Conservation (phyloP, 37 sponge, comb jelly and placozoan genomes). For the Chondrilla cf. caribensis region DNA sequence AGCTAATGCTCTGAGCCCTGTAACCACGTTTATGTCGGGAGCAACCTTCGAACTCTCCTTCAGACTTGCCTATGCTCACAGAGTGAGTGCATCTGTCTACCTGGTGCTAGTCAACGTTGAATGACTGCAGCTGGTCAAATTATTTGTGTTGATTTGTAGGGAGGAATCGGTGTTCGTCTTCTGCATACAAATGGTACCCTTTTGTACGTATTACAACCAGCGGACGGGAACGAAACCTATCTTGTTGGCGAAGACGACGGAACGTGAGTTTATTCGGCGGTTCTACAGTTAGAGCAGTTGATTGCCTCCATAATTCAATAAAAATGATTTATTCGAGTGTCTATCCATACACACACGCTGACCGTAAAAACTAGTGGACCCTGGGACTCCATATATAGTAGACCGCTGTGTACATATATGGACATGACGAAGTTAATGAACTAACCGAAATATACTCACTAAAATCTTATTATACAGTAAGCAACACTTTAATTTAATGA, state of each 20-base stretch:
- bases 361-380: no score
- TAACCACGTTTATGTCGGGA: slow-evolving; percentile 48
- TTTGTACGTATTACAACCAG: not conserved
- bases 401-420: no score
- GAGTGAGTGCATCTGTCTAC: slow-evolving; percentile 49
- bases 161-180: slow-evolving; percentile 49
- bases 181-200: slow-evolving; percentile 38
- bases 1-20: slow-evolving; percentile 1
- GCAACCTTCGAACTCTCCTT: slow-evolving; percentile 40
- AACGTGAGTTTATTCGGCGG: not conserved
- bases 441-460: no score
- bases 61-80: slow-evolving; percentile 58
- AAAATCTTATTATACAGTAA: no score
- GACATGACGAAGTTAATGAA: no score
- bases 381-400: no score
- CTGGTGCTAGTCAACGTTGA: no score
- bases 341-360: no score
- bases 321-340: no score
- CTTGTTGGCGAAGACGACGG: slow-evolving; percentile 17
- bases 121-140: not conserved
- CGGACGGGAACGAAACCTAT: slow-evolving; percentile 13
- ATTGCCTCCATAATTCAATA: no score
- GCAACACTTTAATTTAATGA: no score
- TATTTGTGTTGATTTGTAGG: slow-evolving; percentile 20
- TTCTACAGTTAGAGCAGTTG: no score